A percentile compares a stretch with the other conserved stretches of the same genome.
phyloP scores from a whole-genome alignment of 2,797 vertebrate species.

The Lepidocolaptes lacrymiger region DNA sequence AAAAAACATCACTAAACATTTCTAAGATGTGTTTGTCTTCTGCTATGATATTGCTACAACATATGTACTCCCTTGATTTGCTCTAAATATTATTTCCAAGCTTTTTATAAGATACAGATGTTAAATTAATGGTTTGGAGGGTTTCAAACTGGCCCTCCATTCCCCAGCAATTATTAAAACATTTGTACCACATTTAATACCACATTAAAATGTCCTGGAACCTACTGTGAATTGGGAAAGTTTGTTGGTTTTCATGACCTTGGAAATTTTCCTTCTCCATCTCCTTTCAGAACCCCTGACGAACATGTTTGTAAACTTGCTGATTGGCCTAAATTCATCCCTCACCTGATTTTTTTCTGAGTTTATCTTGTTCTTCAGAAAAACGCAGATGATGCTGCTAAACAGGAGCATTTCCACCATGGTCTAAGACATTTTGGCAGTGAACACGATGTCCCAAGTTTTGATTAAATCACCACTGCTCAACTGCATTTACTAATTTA shows the following conservation, averaged over 20 bases:
- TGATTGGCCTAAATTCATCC: background rate
- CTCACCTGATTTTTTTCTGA: background rate
- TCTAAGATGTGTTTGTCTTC: background rate
- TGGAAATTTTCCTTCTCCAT: background rate
- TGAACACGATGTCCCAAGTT: background rate
- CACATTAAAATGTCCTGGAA: constrained; percentile 14
- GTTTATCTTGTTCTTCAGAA: constrained; percentile 9
- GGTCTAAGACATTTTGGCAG: background rate
- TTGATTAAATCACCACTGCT: background rate
- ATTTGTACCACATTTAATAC: constrained; percentile 58
- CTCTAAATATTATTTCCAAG: background rate
- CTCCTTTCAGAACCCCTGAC: background rate
- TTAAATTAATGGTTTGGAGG: constrained; percentile 27
- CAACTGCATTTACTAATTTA: background rate
- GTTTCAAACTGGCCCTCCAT: constrained; percentile 37
- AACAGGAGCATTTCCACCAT: background rate
- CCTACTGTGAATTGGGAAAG: constrained; percentile 35
- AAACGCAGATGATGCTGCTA: background rate
- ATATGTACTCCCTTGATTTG: background rate
- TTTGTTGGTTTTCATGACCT: constrained; percentile 42
- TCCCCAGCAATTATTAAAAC: constrained; percentile 45
- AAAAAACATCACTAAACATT: background rate
- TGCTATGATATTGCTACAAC: background rate
- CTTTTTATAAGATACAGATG: constrained; percentile 58
- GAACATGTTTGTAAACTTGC: background rate